phyloP scores from a whole-genome alignment of 2,113 vertebrate genomes.

The Peromyscus maniculatus region DNA sequence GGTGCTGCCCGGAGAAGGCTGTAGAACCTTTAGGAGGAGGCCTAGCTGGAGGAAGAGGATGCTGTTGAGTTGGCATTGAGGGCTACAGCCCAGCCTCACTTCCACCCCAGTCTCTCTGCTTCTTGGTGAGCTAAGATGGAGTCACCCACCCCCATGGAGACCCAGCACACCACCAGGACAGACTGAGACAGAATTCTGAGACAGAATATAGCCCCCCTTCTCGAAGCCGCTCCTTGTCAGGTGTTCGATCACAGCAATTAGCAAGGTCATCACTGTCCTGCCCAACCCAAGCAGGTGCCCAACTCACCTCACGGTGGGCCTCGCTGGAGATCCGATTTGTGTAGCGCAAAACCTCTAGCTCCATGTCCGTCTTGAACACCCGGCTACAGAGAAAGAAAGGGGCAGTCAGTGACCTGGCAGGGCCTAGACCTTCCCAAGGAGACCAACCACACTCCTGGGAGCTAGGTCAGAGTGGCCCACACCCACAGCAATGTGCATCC shows the following conservation, averaged over 20 bases:
- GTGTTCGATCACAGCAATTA: background rate
- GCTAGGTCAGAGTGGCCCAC: background rate
- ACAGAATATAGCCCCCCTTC: background rate
- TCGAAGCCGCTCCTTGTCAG: background rate
- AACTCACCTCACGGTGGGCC: slow-evolving; percentile 96
- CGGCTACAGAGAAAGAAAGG: slow-evolving; percentile 88
- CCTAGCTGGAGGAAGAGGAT: background rate
- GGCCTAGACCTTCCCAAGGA: background rate
- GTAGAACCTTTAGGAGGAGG: background rate
- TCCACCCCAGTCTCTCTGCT: background rate
- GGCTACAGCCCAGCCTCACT: no score
- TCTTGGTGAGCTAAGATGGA: background rate
- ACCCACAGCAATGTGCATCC: background rate
- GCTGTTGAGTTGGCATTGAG: background rate
- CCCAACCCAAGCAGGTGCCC: slow-evolving; percentile 51
- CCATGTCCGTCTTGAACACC: slow-evolving; percentile 97
- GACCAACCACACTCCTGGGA: background rate
- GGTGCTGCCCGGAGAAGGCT: background rate
- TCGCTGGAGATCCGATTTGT: slow-evolving; percentile 98
- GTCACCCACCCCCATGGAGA: background rate
- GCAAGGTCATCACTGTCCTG: background rate
- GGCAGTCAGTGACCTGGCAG: slow-evolving; percentile 25
- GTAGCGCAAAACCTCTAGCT: slow-evolving; percentile 97
- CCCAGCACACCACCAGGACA: background rate
- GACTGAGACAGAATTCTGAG: background rate